A percentile compares a stretch with the other conserved stretches of the same genome.
Evolutionary conservation across 2,113 vertebrate genomes (phyloP).

Genomic region (Mobula hypostoma): DNA sequence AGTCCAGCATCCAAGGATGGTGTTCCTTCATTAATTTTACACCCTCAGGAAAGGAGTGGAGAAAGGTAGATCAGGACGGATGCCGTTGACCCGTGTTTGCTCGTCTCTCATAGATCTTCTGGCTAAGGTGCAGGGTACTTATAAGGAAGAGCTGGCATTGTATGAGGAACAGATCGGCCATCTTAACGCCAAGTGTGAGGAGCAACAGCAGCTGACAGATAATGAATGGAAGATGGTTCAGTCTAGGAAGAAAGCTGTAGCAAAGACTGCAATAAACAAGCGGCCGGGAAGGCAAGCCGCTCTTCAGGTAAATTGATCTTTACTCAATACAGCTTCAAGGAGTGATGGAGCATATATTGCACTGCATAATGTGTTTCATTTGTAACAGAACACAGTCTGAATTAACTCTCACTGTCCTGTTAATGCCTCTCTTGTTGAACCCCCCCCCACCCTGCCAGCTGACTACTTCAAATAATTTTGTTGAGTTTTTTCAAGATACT

Average conservation of each 20-base stretch:
- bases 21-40: background rate
- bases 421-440: background rate
- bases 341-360: background rate
- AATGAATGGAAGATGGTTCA: constrained; percentile 54
- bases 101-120: constrained; percentile 42
- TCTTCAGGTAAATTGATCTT: constrained; percentile 37
- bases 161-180: constrained; percentile 47
- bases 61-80: background rate
- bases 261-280: constrained; percentile 48
- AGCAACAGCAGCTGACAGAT: constrained; percentile 51
- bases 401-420: background rate
- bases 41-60: background rate
- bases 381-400: background rate
- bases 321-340: background rate
- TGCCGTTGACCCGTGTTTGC: background rate
- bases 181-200: constrained; percentile 44
- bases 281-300: constrained; percentile 43
- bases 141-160: constrained; percentile 27
- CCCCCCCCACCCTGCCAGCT: background rate
- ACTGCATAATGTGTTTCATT: background rate
- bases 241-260: constrained; percentile 52
- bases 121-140: constrained; percentile 50
- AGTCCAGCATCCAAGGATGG: no score
- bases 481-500: no score
- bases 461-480: background rate